Conservation (phyloP, 2,113 vertebrate genomes). For the Columba livia region DNA sequence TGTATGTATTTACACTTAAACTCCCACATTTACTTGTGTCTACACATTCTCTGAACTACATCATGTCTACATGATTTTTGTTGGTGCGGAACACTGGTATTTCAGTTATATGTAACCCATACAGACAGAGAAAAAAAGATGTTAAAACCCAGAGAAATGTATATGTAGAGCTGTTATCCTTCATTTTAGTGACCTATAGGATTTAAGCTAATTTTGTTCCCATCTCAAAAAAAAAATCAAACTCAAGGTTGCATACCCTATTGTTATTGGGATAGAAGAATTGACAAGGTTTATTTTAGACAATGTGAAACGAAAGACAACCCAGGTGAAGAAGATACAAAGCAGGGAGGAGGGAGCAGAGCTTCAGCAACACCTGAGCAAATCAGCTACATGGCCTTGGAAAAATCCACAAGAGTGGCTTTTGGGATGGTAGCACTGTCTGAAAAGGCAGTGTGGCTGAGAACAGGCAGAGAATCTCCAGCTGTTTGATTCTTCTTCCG, state of each 20-base stretch:
- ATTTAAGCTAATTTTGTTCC: neutral
- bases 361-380: neutral
- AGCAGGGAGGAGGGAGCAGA: neutral
- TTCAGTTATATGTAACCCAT: neutral
- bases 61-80: neutral
- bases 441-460: neutral
- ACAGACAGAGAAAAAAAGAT: neutral
- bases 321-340: neutral
- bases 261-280: neutral
- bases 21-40: neutral
- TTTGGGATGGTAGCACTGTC: neutral
- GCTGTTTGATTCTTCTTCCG: neutral
- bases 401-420: neutral
- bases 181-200: neutral
- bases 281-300: neutral
- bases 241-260: fast-evolving
- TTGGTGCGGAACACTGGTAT: neutral
- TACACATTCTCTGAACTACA: neutral
- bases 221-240: neutral
- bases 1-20: neutral
- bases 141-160: neutral
- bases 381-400: neutral
- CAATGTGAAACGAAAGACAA: neutral
- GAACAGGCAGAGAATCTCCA: neutral
- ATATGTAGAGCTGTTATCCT: neutral